phyloP scores from a whole-genome alignment of 2,888 invertebrate species.

The Drosophila atroscutellata region DNA sequence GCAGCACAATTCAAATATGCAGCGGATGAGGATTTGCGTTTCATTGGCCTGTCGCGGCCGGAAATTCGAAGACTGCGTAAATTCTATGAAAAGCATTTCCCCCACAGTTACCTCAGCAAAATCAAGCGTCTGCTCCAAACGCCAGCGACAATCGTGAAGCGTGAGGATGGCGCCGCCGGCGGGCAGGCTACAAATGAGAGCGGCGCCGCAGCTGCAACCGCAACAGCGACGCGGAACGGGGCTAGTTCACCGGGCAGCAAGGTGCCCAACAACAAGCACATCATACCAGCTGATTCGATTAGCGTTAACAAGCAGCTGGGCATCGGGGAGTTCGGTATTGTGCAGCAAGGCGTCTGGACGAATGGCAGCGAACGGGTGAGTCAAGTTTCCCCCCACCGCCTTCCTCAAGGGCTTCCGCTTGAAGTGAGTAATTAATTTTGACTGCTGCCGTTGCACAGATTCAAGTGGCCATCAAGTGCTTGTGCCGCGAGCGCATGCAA shows the following conservation, averaged over 20 bases:
- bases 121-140: slow-evolving; percentile 92
- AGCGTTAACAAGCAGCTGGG: slow-evolving; percentile 97
- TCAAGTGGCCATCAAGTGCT: slow-evolving; percentile 98
- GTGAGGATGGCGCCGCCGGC: slow-evolving; percentile 75
- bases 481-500: slow-evolving; percentile 97
- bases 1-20: slow-evolving; percentile 97
- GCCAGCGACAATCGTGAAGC: slow-evolving; percentile 82
- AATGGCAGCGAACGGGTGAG: slow-evolving; percentile 95
- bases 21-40: slow-evolving; percentile 94
- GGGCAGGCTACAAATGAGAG: slow-evolving; percentile 40
- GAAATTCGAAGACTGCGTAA: slow-evolving; percentile 97
- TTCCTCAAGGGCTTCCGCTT: slow-evolving; percentile 33
- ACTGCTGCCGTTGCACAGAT: slow-evolving; percentile 87
- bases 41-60: slow-evolving; percentile 97
- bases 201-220: slow-evolving; percentile 36
- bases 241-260: slow-evolving; percentile 85
- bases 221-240: slow-evolving; percentile 50
- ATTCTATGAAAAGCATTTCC: slow-evolving; percentile 96
- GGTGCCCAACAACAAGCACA: slow-evolving; percentile 90
- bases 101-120: slow-evolving; percentile 96
- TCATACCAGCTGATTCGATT: slow-evolving; percentile 95
- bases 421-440: slow-evolving; percentile 41
- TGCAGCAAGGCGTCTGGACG: slow-evolving; percentile 99
- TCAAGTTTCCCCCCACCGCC: slow-evolving; percentile 18
- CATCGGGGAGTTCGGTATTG: slow-evolving; percentile 98